Evolutionary conservation across 2,797 vertebrate species (phyloP), one percentile per base, ranked within the genome.

Genomic region (Champsocephalus esox): DNA sequence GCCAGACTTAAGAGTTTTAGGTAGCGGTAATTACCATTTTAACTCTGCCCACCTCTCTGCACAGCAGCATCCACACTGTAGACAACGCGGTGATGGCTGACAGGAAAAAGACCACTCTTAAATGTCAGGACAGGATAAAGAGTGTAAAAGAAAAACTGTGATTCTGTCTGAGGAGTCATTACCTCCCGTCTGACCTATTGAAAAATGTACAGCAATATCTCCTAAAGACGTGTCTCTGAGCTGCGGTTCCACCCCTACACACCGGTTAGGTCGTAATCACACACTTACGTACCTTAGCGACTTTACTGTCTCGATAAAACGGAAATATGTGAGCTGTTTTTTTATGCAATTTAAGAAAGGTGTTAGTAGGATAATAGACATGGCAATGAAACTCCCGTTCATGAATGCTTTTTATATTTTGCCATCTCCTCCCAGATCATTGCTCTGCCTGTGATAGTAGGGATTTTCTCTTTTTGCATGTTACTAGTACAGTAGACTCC

Each of bases 61-160:
- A 50, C 66, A 69, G 67, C 57, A 14, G 66, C 75, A 72, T 69
- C 72, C 19, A n/a, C 46, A 51, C 43, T 68, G 52, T 55, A 68
- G 66, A 70, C 43, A 70, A 60, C 8, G 34, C 68, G 5, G 75
- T 1, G 16, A 54, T n/a, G n/a, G 72, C 48, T 87, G 59, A 73
- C 45, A 46, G 59, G 73, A 63, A 80, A 77, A 83, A 77, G 44
- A 63, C 14, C 24, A 9, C 73, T 70, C 51, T 85, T 83, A 91
- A 92, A 92, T 92, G 89, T 88, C 91, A 92, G 34, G 24, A 45
- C 46, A 65, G 81, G 86, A 83, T 83, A 75, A 87, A 81, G 80
- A 79, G 77, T 81, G 78, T 80, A 68, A 76, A 46, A 69, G 81
- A 86, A 85, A 84, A 73, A 61, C 73, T 66, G 80, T 74, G 74